phyloP scores from a whole-genome alignment of 2,797 vertebrate species.

The Labroides dimidiatus region DNA sequence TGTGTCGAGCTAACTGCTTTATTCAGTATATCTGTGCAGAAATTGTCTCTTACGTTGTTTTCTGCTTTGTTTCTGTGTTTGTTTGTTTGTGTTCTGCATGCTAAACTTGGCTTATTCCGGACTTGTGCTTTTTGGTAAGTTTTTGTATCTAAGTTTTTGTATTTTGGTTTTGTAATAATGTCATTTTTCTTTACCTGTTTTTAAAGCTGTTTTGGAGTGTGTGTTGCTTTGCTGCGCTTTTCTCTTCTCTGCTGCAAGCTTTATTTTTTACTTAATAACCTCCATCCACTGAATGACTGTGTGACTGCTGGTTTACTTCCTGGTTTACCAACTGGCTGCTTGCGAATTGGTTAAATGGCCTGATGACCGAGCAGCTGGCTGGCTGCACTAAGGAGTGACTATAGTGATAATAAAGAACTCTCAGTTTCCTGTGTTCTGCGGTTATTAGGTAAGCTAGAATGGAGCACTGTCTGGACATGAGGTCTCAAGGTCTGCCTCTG shows the following conservation, averaged over 20 bases:
- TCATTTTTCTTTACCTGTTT: constrained; percentile 50
- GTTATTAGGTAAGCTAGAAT: neutral
- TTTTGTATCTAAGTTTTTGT: constrained; percentile 92
- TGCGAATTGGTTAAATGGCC: constrained; percentile 18
- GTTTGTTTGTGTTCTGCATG: constrained; percentile 94
- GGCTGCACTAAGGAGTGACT: constrained; percentile 49
- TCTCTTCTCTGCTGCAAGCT: constrained; percentile 42
- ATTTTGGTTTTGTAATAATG: constrained; percentile 55
- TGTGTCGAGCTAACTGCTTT: constrained; percentile 75
- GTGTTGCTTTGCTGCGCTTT: constrained; percentile 56
- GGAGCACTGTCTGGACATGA: neutral
- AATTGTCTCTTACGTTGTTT: constrained; percentile 92
- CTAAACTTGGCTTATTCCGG: constrained; percentile 99
- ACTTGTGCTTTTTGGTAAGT: constrained; percentile 99
- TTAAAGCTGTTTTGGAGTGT: constrained; percentile 54
- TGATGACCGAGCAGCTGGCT: constrained; percentile 20
- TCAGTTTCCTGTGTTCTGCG: neutral
- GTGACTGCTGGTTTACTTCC: constrained; percentile 33
- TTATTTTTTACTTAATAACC: constrained; percentile 31
- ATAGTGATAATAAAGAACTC: neutral
- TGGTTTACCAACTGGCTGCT: constrained; percentile 12
- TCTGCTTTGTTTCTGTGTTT: constrained; percentile 90
- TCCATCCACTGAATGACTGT: constrained; percentile 60
- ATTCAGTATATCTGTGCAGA: constrained; percentile 81
- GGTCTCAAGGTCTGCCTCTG: neutral